phyloP scores from a whole-genome alignment of 1,140 invertebrate genomes.

The Ylistrum balloti region DNA sequence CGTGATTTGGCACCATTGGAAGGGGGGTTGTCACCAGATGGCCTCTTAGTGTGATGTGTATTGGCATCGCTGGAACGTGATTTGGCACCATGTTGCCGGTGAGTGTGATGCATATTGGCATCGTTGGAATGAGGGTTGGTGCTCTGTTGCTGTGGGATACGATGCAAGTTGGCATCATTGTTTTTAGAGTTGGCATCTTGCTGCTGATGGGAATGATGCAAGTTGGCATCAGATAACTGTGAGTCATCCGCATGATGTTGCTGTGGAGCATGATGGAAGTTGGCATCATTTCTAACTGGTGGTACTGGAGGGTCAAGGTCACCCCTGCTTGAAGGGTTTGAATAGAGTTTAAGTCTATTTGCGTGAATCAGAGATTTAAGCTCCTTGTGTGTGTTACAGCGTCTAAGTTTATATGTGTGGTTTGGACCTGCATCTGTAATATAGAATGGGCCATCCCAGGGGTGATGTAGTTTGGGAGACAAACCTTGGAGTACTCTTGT shows the following conservation, averaged over 20 bases:
- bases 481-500: constrained; percentile 46
- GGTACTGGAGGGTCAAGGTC: not conserved
- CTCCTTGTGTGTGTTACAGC: not conserved
- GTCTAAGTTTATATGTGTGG: constrained; percentile 53
- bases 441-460: no score
- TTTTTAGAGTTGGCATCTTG: not conserved
- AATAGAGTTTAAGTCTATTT: not conserved
- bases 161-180: not conserved
- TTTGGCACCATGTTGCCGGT: not conserved
- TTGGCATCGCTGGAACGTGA: not conserved
- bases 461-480: constrained; percentile 55
- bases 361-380: constrained; percentile 19
- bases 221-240: not conserved
- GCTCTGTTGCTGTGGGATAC: no score
- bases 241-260: no score
- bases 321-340: not conserved
- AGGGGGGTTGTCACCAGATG: no score
- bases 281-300: not conserved
- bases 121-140: no score
- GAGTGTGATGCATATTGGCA: no score
- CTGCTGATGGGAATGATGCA: not conserved
- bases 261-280: no score
- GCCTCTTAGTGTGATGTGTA: no score
- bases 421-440: constrained; percentile 54
- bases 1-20: no score